Evolutionary conservation across 2,797 vertebrate species (phyloP).

Genomic region (Typhlichthys subterraneus): DNA sequence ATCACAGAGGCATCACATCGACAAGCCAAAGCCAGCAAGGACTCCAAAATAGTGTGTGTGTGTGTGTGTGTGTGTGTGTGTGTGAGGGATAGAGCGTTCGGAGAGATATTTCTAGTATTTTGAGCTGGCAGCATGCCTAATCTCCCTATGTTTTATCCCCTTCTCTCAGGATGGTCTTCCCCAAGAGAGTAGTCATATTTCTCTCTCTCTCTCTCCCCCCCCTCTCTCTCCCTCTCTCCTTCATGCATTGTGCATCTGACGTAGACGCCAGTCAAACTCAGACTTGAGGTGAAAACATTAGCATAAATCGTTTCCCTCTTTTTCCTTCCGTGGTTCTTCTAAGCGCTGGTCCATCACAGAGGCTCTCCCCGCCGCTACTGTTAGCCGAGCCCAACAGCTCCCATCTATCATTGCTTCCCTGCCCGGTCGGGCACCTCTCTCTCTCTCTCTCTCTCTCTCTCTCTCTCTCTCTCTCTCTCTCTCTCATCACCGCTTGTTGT

Average conservation of each 20-base stretch:
- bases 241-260: background rate
- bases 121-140: constrained; percentile 66
- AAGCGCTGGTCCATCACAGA: background rate
- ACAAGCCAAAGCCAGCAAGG: constrained; percentile 69
- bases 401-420: constrained; percentile 1
- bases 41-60: constrained; percentile 57
- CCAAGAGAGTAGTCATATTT: background rate
- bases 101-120: constrained; percentile 57
- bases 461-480: background rate
- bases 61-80: constrained; percentile 9
- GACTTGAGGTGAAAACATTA: too few relatives aligned
- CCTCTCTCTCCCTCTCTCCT: background rate
- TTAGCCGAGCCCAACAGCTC: too few relatives aligned
- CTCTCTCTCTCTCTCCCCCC: constrained; percentile 13
- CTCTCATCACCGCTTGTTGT: constrained; percentile 1
- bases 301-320: too few relatives aligned
- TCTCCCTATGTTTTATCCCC: constrained; percentile 39
- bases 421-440: constrained; percentile 17
- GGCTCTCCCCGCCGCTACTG: background rate
- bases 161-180: constrained; percentile 20
- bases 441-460: constrained; percentile 28
- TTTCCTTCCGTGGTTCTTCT: too few relatives aligned
- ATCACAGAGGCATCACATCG: constrained; percentile 79
- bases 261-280: too few relatives aligned
- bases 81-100: constrained; percentile 13